Base-by-base conservation (phyloP, 2,797 vertebrate genomes). In the Mormyrus proboscirostris region DNA sequence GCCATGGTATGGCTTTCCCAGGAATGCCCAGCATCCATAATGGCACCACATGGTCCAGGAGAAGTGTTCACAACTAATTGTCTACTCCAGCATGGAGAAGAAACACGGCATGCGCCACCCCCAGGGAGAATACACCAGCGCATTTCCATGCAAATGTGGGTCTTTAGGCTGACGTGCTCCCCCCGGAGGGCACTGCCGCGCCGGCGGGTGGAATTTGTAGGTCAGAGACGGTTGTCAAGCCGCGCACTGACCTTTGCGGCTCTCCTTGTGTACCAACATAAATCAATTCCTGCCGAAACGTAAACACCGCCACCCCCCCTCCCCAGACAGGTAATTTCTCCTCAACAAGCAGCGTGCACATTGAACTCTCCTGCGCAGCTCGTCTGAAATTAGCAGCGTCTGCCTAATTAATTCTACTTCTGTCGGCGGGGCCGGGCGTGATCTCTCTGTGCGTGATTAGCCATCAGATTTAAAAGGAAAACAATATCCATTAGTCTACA, bases 401-500 rank as follows among this genome's bases (percentile, higher is more conserved):
- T 92, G 91, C 93, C 93, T 95, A 95, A 95, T 96, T 94, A 95
- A 96, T 95, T 95, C 94, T 91, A 92, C 88, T 90, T 92, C 92
- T 94, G 94, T 95, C 94, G 95, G 91, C 89, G 87, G 90, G 91
- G 69, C 85, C 50, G 91, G 88, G 91, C 90, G 92, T 92, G 94
- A 95, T 95, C 93, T 95, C 93, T 91, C 94, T 92, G 92, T 92
- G 86, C 93, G 92, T 94, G 94, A 96, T 95, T 94, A 94, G 91
- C 90, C 91, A 2, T 94, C 94, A 93, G 93, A 95, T 93, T 93
- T 91, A 88, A 90, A 90, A 93, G 92, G 93, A 93, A 95, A 95
- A 95, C 95, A 95, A 95, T 95, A 95, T 94, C 93, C 93, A 95
- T 95, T 95, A 93, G 91, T 94, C 94, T 93, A 91, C 89, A 92